Conservation (phyloP, 1,140 invertebrate species). For the Heterodera schachtii region DNA sequence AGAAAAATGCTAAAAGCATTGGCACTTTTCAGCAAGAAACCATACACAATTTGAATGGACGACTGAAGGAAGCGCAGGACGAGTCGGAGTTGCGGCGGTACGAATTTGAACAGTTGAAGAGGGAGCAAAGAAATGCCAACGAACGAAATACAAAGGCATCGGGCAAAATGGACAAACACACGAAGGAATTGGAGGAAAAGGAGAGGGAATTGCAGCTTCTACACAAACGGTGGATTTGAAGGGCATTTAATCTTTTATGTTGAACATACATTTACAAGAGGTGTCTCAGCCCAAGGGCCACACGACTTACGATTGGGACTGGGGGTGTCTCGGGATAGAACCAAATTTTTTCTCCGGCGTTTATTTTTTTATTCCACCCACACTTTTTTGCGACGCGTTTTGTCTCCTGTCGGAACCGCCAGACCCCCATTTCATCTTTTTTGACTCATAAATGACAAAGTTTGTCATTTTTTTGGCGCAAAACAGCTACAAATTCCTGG, state of each 20-base stretch:
- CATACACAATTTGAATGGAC: background rate
- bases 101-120: constrained; percentile 14
- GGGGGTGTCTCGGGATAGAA: too few relatives aligned
- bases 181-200: constrained; percentile 24
- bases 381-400: too few relatives aligned
- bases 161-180: background rate
- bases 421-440: too few relatives aligned
- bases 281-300: too few relatives aligned
- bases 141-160: constrained; percentile 2
- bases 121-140: constrained; percentile 23
- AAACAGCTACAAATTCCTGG: background rate
- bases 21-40: constrained; percentile 10
- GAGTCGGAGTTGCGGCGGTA: constrained; percentile 14
- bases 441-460: too few relatives aligned
- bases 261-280: too few relatives aligned
- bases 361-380: too few relatives aligned
- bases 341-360: too few relatives aligned
- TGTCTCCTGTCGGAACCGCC: too few relatives aligned
- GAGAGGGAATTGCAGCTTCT: constrained; percentile 24
- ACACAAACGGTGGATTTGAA: constrained; percentile 3
- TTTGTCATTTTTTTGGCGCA: constrained; percentile 5
- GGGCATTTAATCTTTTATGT: too few relatives aligned
- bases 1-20: too few relatives aligned
- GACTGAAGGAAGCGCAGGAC: constrained; percentile 10
- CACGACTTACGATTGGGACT: too few relatives aligned